Conservation (phyloP, 2,113 vertebrate species). For the Taurulus bubalis region DNA sequence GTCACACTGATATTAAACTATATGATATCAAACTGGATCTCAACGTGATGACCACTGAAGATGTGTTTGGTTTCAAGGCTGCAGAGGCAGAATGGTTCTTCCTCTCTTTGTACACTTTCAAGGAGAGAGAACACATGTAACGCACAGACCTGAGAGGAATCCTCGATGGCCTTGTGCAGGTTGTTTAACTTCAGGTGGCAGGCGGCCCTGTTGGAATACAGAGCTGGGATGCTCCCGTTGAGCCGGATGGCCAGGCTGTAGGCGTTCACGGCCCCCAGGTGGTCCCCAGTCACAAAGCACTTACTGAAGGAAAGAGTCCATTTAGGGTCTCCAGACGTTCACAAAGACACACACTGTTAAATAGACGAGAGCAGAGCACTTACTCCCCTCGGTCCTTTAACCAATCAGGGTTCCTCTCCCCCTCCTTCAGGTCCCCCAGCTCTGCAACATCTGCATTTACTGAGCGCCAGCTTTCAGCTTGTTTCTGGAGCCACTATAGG, state of each 20-base stretch:
- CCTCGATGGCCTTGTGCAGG: constrained; percentile 93
- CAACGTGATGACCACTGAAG: not conserved
- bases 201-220: constrained; percentile 94
- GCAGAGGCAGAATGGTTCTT: not conserved
- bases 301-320: constrained; percentile 82
- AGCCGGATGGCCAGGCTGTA: constrained; percentile 91
- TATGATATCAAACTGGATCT: not conserved
- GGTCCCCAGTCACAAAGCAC: constrained; percentile 89
- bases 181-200: constrained; percentile 94
- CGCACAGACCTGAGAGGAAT: constrained; percentile 89
- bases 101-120: not conserved
- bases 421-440: constrained; percentile 88
- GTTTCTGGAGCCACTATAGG: constrained; percentile 91
- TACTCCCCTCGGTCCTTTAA: constrained; percentile 96
- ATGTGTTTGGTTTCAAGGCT: not conserved
- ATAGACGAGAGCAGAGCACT: constrained; percentile 62
- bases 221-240: constrained; percentile 85
- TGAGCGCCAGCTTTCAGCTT: constrained; percentile 88
- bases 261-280: constrained; percentile 90
- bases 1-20: not conserved
- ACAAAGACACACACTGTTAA: not conserved
- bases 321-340: not conserved
- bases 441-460: constrained; percentile 83
- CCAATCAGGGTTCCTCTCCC: constrained; percentile 93
- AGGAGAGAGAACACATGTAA: not conserved